Evolutionary conservation across 2,113 vertebrate species (phyloP).

Genomic region (Lophius piscatorius): DNA sequence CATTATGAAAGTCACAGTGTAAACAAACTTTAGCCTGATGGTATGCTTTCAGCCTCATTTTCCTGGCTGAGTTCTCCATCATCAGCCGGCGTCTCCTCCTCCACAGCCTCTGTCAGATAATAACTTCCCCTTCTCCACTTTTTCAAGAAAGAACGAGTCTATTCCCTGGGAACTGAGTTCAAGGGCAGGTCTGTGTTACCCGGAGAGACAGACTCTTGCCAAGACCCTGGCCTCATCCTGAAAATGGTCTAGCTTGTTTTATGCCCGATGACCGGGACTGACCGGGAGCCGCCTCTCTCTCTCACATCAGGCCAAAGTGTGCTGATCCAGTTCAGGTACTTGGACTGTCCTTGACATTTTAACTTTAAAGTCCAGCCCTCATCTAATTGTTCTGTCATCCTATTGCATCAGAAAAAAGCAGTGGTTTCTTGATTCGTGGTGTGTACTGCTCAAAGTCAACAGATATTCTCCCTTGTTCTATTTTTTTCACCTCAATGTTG

Average conservation of each 20-base stretch:
- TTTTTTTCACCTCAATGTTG: slow-evolving; percentile 22
- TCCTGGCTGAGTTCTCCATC: slow-evolving; percentile 66
- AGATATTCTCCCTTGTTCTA: not conserved
- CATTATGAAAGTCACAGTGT: slow-evolving; percentile 74
- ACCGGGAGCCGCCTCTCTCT: slow-evolving; percentile 59
- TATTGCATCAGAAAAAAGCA: slow-evolving; percentile 56
- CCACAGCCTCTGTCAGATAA: slow-evolving; percentile 70
- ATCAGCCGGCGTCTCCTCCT: slow-evolving; percentile 58
- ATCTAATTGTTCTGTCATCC: slow-evolving; percentile 41
- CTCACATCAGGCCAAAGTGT: slow-evolving; percentile 52
- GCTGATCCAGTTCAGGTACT: slow-evolving; percentile 54
- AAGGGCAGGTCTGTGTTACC: slow-evolving; percentile 79
- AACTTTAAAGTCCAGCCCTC: slow-evolving; percentile 38
- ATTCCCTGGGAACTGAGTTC: slow-evolving; percentile 80
- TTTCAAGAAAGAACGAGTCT: slow-evolving; percentile 77
- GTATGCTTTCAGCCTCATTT: slow-evolving; percentile 70
- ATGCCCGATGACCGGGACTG: slow-evolving; percentile 64
- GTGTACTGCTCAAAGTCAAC: slow-evolving; percentile 10
- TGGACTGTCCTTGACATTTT: slow-evolving; percentile 60
- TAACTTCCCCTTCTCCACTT: slow-evolving; percentile 73
- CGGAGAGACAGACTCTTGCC: slow-evolving; percentile 69
- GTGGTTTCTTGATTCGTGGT: slow-evolving; percentile 13
- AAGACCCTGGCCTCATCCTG: slow-evolving; percentile 73
- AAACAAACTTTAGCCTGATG: slow-evolving; percentile 75
- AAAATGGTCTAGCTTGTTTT: slow-evolving; percentile 62